Evolutionary conservation across 2,113 vertebrate genomes (phyloP), one percentile per base, ranked within the genome.

Genomic region (Urocolius indicus): DNA sequence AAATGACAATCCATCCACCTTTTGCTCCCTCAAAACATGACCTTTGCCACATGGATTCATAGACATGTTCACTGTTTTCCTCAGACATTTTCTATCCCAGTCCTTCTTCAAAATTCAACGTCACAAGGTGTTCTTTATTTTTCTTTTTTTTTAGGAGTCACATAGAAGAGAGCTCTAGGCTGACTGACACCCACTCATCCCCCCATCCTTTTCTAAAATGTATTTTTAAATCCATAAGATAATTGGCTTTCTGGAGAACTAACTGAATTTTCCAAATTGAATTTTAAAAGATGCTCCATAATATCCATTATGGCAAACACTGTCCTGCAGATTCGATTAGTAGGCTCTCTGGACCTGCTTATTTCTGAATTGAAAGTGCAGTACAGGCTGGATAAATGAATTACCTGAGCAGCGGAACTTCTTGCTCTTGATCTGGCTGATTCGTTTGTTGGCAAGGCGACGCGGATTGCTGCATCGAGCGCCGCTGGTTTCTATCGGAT

Each of bases 351-450:
- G 96, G 97, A 96, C 87, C 97, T 89, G 97, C 98, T 97, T 92
- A 54, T 78, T 93, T 95, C 83, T 45, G 94, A 93, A 73, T 83
- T 63, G 92, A 94, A 94, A 91, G 97, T 58, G 94, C 97, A 96
- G 97, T 84, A 90, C 92, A 90, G 92, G 84, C 95, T 16, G 91
- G 51, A 16, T 98, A 98, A 98, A 95, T 69, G 91, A 97, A 98
- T 98, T 99, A 99, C 99, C 99, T 99, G 99, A 99, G 98, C 99
- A 99, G 97, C 99, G 99, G 98, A 99, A 99, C 99, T 99, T 99
- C 98, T 99, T 99, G 98, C 99, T 99, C 98, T 99, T 99, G 97
- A 99, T 98, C 98, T 99, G 98, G 98, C 99, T 99, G 98, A 99
- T 99, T 95, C 99, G 99, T 93, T 99, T 99, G 99, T 99, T 99